Percentiles rank a stretch among this genome's conserved stretches.
phyloP scores from a whole-genome alignment of 2,113 vertebrate species.

The Macroglossus sobrinus region DNA sequence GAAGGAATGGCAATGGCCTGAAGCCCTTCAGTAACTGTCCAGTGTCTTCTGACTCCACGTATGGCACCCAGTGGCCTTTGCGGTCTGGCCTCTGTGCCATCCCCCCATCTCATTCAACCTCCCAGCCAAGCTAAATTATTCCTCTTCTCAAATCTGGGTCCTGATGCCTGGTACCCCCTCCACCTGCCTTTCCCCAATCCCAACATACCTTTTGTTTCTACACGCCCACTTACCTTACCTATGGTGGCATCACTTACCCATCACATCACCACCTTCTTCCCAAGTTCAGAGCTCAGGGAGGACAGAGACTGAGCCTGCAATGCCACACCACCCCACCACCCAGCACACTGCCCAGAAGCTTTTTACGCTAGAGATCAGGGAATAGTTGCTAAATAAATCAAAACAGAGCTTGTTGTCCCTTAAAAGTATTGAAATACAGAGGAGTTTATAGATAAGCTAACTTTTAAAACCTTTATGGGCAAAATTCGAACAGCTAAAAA shows the following conservation, averaged over 20 bases:
- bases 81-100: no score
- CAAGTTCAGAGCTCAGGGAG: neutral
- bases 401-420: neutral
- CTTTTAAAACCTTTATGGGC: neutral
- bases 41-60: neutral
- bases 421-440: neutral
- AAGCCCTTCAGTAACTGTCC: neutral
- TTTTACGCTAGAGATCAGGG: neutral
- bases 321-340: neutral
- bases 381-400: neutral
- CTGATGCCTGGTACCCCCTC: accelerated
- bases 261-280: neutral
- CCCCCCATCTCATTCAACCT: no score
- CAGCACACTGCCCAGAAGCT: neutral
- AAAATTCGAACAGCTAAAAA: neutral
- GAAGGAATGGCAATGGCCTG: neutral
- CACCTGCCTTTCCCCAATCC: neutral
- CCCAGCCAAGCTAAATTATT: neutral
- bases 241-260: neutral
- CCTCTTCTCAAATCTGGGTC: neutral
- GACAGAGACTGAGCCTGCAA: neutral
- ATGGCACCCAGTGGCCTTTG: neutral
- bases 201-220: neutral
- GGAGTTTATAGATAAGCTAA: neutral
- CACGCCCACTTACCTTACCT: no score